phyloP scores from a whole-genome alignment of 2,888 invertebrate genomes.

The Tyria jacobaeae region DNA sequence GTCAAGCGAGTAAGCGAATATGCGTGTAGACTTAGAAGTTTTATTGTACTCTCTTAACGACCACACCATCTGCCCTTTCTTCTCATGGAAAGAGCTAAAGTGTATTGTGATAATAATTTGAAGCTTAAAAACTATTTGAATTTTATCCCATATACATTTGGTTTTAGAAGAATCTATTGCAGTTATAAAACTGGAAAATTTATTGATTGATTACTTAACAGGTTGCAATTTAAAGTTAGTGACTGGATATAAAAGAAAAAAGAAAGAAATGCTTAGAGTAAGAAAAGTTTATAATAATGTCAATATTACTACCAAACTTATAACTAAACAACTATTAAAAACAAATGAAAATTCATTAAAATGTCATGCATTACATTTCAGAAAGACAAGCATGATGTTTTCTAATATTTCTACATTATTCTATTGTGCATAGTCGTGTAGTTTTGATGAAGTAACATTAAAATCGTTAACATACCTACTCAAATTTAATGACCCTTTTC shows the following conservation, averaged over 20 bases:
- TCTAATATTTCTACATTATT: background rate
- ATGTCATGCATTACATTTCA: background rate
- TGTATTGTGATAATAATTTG: background rate
- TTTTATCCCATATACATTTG: too few relatives aligned
- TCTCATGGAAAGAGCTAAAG: slow-evolving; percentile 1
- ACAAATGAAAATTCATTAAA: background rate
- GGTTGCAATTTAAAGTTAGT: too few relatives aligned
- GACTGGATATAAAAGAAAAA: background rate
- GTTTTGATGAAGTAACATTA: background rate
- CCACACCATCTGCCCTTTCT: slow-evolving; percentile 9
- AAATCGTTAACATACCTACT: background rate
- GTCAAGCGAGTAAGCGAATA: slow-evolving; percentile 11
- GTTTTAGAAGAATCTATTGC: too few relatives aligned
- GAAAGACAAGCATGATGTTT: background rate
- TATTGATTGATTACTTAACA: too few relatives aligned
- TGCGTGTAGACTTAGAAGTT: slow-evolving; percentile 12
- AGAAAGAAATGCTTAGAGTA: background rate
- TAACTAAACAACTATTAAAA: slow-evolving; percentile 2
- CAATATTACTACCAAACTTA: slow-evolving; percentile 10
- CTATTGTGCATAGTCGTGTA: background rate
- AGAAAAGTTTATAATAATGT: background rate
- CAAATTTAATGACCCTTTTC: background rate
- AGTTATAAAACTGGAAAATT: too few relatives aligned
- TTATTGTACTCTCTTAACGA: slow-evolving; percentile 28
- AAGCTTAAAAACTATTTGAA: too few relatives aligned